A percentile compares a stretch with the other conserved stretches of the same genome.
Conservation (phyloP, 1,140 invertebrate genomes). For the Drosophila elegans region DNA sequence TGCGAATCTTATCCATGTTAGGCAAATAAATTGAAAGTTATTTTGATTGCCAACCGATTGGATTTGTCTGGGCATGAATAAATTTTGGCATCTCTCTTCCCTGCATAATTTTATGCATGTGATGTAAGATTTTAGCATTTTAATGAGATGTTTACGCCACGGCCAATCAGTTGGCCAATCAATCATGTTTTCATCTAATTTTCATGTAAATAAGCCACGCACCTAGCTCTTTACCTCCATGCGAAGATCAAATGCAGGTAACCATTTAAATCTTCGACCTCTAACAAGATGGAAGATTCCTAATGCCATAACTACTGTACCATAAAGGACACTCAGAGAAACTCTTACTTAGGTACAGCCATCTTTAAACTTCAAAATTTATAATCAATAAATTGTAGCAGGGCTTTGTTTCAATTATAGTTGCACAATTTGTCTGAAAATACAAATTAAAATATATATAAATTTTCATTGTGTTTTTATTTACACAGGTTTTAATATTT, state of each 20-base stretch:
- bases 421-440: no score
- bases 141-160: conserved; percentile 63
- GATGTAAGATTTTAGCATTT: conserved; percentile 80
- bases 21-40: conserved; percentile 64
- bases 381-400: no score
- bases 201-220: conserved; percentile 69
- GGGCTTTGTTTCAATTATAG: no score
- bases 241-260: conserved; percentile 15
- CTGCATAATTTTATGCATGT: conserved; percentile 64
- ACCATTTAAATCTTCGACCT: conserved; percentile 25
- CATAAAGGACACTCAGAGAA: conserved; percentile 5
- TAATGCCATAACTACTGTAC: conserved; percentile 50
- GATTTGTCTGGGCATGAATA: conserved; percentile 37
- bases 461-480: background rate
- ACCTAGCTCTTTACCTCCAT: background rate
- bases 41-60: conserved; percentile 50
- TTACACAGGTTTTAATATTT: no score
- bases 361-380: background rate
- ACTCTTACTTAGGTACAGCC: no score
- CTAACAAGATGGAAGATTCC: conserved; percentile 12
- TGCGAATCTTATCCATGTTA: conserved; percentile 31
- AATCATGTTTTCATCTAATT: conserved; percentile 60
- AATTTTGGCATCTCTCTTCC: conserved; percentile 31
- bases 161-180: conserved; percentile 44
- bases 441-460: no score